phyloP scores from a whole-genome alignment of 1,140 invertebrate genomes.

The Cataglyphis hispanica region DNA sequence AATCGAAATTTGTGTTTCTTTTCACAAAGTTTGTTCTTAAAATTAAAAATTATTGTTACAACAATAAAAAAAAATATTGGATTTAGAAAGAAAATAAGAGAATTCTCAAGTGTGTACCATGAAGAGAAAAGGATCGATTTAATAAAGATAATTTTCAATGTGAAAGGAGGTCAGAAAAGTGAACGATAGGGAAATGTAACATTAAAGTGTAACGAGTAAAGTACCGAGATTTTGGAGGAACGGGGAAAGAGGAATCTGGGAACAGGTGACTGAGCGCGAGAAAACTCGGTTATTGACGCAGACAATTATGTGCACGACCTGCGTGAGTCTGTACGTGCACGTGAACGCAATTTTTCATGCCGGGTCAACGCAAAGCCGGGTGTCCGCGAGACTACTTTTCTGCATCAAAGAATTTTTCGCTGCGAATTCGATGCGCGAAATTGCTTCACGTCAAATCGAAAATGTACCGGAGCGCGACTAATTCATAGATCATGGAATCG shows the following conservation, averaged over 20 bases:
- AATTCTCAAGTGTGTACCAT: neutral
- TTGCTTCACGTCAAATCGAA: neutral
- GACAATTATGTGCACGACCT: slow-evolving; percentile 49
- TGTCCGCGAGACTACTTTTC: neutral
- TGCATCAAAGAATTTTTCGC: neutral
- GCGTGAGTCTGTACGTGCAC: slow-evolving; percentile 25
- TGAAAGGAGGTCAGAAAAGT: slow-evolving; percentile 50
- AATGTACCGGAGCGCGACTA: neutral
- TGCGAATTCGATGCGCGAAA: neutral
- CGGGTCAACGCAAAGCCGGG: neutral
- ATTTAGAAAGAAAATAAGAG: neutral
- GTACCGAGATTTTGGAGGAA: neutral
- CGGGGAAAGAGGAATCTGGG: slow-evolving; percentile 36
- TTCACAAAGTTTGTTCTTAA: neutral
- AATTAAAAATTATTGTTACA: slow-evolving; percentile 9
- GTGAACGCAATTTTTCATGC: slow-evolving; percentile 23
- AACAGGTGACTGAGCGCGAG: slow-evolving; percentile 57
- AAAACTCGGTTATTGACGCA: slow-evolving; percentile 52
- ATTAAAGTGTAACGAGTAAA: slow-evolving; percentile 16
- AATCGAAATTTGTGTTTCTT: slow-evolving; percentile 4
- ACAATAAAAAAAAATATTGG: neutral
- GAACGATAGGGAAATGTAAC: slow-evolving; percentile 46
- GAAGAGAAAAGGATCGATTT: slow-evolving; percentile 22
- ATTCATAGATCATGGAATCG: neutral
- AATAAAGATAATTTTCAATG: slow-evolving; percentile 19